Percentiles rank a stretch among this genome's conserved stretches.
Evolutionary conservation across 1,140 invertebrate genomes (phyloP).

Genomic region (Drosophila tropicalis): DNA sequence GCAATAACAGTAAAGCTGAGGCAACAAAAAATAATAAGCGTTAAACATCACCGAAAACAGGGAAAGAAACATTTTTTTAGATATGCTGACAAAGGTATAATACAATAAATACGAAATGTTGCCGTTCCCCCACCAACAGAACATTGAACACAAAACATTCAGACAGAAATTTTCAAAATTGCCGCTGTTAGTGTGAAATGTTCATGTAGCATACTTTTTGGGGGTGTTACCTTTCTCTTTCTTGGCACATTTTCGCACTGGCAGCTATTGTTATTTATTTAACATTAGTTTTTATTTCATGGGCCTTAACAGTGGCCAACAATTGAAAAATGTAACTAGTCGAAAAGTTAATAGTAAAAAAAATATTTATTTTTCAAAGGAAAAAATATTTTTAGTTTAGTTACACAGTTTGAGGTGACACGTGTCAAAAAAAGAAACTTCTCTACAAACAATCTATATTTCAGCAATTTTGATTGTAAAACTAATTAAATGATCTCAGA

Average conservation of each 20-base stretch:
- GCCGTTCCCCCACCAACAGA: slow-evolving; percentile 5
- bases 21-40: slow-evolving; percentile 80
- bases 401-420: too few relatives aligned
- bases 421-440: neutral
- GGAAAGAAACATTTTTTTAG: slow-evolving; percentile 68
- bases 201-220: slow-evolving; percentile 66
- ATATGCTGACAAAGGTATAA: slow-evolving; percentile 78
- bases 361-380: neutral
- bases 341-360: slow-evolving; percentile 4
- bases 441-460: too few relatives aligned
- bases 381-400: too few relatives aligned
- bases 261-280: slow-evolving; percentile 72
- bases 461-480: too few relatives aligned
- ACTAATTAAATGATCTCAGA: too few relatives aligned
- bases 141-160: neutral
- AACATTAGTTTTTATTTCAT: slow-evolving; percentile 77
- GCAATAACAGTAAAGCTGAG: slow-evolving; percentile 72
- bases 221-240: slow-evolving; percentile 24
- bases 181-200: slow-evolving; percentile 67
- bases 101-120: slow-evolving; percentile 80
- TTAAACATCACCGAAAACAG: slow-evolving; percentile 68
- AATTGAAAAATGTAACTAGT: slow-evolving; percentile 23
- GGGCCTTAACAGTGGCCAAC: slow-evolving; percentile 42
- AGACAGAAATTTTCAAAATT: slow-evolving; percentile 23
- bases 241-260: slow-evolving; percentile 59